Conservation (phyloP, 2,113 vertebrate genomes). For the Thryonomys swinderianus region DNA sequence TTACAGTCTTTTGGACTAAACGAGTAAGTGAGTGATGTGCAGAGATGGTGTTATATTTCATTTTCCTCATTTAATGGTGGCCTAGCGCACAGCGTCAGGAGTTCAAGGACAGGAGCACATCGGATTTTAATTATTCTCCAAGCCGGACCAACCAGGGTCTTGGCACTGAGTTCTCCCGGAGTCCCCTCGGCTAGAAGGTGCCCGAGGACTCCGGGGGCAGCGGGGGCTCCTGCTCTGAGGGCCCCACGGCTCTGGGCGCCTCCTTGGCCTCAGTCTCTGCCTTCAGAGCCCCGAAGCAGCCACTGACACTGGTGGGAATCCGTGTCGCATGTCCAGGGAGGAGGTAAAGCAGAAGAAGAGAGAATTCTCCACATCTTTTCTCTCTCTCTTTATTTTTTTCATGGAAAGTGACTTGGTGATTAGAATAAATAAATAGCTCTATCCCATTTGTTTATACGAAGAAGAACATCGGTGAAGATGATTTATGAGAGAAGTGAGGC, state of each 20-base stretch:
- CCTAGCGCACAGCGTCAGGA: neutral
- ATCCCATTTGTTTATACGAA: constrained; percentile 56
- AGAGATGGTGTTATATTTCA: neutral
- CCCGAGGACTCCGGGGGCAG: constrained; percentile 58
- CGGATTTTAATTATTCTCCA: neutral
- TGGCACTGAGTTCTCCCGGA: neutral
- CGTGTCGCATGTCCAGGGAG: constrained; percentile 44
- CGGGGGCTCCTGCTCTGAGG: neutral
- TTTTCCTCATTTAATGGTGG: neutral
- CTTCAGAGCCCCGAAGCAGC: constrained; percentile 37
- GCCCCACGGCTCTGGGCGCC: neutral
- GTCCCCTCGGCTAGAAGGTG: constrained; percentile 42
- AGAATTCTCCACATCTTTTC: neutral
- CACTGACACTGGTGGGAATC: neutral
- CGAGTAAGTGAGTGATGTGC: neutral
- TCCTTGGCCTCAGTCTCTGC: neutral
- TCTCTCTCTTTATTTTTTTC: neutral
- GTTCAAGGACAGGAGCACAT: neutral
- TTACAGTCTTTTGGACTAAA: neutral
- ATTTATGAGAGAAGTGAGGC: constrained; percentile 3
- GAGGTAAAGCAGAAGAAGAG: neutral
- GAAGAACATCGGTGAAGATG: neutral
- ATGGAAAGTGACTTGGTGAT: constrained; percentile 18
- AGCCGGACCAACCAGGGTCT: neutral
- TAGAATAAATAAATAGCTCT: constrained; percentile 64